phyloP scores from a whole-genome alignment of 2,888 invertebrate species.

The Apamea anceps region DNA sequence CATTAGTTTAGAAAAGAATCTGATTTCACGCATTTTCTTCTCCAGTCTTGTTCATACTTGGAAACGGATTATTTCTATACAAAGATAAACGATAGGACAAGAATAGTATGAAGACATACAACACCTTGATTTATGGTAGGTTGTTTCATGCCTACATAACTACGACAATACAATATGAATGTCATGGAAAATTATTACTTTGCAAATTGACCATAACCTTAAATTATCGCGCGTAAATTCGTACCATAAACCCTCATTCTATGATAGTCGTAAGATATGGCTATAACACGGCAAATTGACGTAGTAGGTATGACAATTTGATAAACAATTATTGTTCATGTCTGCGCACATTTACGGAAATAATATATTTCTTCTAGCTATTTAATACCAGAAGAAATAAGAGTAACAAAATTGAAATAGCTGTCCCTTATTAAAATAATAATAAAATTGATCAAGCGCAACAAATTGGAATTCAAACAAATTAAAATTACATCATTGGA shows the following conservation, averaged over 20 bases:
- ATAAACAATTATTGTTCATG: not conserved
- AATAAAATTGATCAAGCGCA: not conserved
- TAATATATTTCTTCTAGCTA: not conserved
- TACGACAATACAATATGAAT: not conserved
- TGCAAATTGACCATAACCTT: not conserved
- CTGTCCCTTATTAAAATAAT: not conserved
- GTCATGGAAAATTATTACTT: not conserved
- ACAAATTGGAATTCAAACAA: not conserved
- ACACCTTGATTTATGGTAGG: not conserved
- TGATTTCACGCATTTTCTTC: slow-evolving; percentile 38
- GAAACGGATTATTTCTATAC: slow-evolving; percentile 27
- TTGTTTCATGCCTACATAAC: not conserved
- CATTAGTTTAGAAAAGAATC: not conserved
- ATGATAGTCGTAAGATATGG: too few species aligned
- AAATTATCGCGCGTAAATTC: not conserved
- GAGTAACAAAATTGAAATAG: not conserved
- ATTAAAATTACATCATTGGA: not conserved
- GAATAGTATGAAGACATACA: not conserved
- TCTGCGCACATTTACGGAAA: not conserved
- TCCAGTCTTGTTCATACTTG: slow-evolving; percentile 13
- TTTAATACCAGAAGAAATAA: not conserved
- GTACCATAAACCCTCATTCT: not conserved
- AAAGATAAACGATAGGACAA: slow-evolving; percentile 23
- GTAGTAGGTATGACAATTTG: not conserved
- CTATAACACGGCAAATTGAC: not conserved